phyloP scores from a whole-genome alignment of 30 jellyfish, hydroid and myxozoan genomes.

The Phacellophora camtschatica region DNA sequence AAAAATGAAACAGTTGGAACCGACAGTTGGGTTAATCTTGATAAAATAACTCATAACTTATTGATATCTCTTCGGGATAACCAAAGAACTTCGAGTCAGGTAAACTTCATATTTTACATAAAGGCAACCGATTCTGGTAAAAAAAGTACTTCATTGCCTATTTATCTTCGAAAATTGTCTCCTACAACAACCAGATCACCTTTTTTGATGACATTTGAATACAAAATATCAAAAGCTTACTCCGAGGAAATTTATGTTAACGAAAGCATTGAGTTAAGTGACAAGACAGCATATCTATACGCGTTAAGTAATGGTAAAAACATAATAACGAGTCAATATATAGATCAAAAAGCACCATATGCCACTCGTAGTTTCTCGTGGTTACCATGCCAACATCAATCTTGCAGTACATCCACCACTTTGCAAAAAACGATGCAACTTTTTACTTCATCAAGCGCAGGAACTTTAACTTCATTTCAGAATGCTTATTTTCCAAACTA shows the following conservation, averaged over 20 bases:
- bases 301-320: slow-evolving; percentile 8
- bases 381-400: slow-evolving; percentile 12
- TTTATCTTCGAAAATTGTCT: background rate
- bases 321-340: slow-evolving; percentile 7
- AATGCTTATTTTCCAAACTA: slow-evolving; percentile 11
- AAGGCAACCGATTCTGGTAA: slow-evolving; percentile 75
- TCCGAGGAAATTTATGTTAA: slow-evolving; percentile 25
- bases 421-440: slow-evolving; percentile 38
- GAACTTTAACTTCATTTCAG: background rate
- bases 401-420: slow-evolving; percentile 39
- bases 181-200: slow-evolving; percentile 53
- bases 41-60: background rate
- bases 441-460: background rate
- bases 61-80: slow-evolving; percentile 50
- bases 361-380: slow-evolving; percentile 52
- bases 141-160: slow-evolving; percentile 49
- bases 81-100: slow-evolving; percentile 5
- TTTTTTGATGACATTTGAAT: slow-evolving; percentile 63
- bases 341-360: slow-evolving; percentile 14
- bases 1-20: slow-evolving; percentile 18
- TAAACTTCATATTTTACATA: slow-evolving; percentile 33
- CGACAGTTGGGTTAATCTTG: slow-evolving; percentile 65
- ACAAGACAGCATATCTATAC: slow-evolving; percentile 31
- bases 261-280: slow-evolving; percentile 33
- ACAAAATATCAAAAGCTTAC: background rate